Evolutionary conservation across 2,888 invertebrate genomes (phyloP).

Genomic region (Limenitis camilla): DNA sequence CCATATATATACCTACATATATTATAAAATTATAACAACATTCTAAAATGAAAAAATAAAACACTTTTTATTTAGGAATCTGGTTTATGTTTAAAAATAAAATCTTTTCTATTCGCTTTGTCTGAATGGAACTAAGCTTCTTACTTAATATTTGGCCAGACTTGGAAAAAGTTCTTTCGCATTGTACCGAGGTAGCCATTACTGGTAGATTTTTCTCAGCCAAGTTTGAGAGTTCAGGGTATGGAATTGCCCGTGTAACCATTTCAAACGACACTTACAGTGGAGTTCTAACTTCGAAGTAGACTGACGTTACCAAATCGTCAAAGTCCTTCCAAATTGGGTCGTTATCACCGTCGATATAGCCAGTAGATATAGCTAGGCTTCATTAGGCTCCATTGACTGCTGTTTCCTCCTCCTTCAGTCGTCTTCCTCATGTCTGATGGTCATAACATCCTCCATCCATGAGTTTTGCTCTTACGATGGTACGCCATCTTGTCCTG

Average conservation of each 20-base stretch:
- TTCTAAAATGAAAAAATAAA: no score
- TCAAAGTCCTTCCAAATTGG: slow-evolving; percentile 25
- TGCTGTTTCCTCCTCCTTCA: no score
- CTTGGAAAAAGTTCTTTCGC: slow-evolving; percentile 25
- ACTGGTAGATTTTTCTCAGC: slow-evolving; percentile 23
- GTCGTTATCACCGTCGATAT: slow-evolving; percentile 18
- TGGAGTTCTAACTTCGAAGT: slow-evolving; percentile 16
- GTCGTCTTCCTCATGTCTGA: no score
- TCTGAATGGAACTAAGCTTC: slow-evolving; percentile 21
- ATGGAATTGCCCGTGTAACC: slow-evolving; percentile 27
- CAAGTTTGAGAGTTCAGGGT: slow-evolving; percentile 26
- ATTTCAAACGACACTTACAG: slow-evolving; percentile 30
- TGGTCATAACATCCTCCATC: slow-evolving; percentile 23
- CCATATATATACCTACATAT: no score
- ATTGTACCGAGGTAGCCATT: slow-evolving; percentile 27
- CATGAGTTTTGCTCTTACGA: no score
- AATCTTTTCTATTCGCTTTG: slow-evolving; percentile 30
- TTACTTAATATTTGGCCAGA: slow-evolving; percentile 31
- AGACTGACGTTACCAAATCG: slow-evolving; percentile 20
- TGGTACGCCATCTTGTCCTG: no score
- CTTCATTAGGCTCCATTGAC: slow-evolving; percentile 16
- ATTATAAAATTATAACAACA: no score
- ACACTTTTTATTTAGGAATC: slow-evolving; percentile 17
- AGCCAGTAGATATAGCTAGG: slow-evolving; percentile 22
- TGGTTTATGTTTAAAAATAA: slow-evolving; percentile 31